Base-by-base conservation (phyloP, 2,888 invertebrate genomes). In the Lysandra bellargus region DNA sequence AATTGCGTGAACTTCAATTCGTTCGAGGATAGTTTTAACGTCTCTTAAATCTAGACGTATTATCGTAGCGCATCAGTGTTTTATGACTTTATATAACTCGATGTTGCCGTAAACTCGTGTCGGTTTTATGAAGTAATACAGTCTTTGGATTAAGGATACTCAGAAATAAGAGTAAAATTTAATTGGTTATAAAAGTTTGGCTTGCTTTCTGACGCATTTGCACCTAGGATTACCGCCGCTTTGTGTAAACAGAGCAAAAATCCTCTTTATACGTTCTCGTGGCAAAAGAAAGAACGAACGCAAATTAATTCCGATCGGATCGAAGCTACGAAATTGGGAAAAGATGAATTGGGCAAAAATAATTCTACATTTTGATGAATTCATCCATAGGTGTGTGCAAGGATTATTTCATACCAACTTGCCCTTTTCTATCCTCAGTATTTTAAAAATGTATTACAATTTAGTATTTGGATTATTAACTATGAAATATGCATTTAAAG, bases 161-260 rank as follows among this genome's bases (percentile, higher is more conserved):
- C 33, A 69, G 33, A 69, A 69, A 33, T 64, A 17, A 17, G 14
- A 33, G 14, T 33, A 33, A 69, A 64, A 33, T 23, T 33, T 14
- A 69, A 69, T 69, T 69, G 30, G 12, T 69, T 69, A 30, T 69
- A 7, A 30, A 30, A 69, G 64, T 69, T 69, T 69, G 64, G 85
- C 89, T 88, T 88, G 44, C 78, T 61, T 85, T 85, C 85, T 84
- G 85, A 85, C 87, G 86, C 83, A 86, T 87, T 88, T 86, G 87
- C 89, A 89, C 88, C 88, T 88, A 87, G 87, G 88, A 89, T 91
- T 90, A 90, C 88, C 85, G 83, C 81, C 86, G 86, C 80, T 77
- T 75, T 73, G 82, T 81, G 80, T 80, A 81, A 82, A 82, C 80
- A 80, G 60, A 49, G 40, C 78, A 77, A 80, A 69, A 80, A 78